phyloP scores from a whole-genome alignment of 2,113 vertebrate species.

The Carassius carassius region DNA sequence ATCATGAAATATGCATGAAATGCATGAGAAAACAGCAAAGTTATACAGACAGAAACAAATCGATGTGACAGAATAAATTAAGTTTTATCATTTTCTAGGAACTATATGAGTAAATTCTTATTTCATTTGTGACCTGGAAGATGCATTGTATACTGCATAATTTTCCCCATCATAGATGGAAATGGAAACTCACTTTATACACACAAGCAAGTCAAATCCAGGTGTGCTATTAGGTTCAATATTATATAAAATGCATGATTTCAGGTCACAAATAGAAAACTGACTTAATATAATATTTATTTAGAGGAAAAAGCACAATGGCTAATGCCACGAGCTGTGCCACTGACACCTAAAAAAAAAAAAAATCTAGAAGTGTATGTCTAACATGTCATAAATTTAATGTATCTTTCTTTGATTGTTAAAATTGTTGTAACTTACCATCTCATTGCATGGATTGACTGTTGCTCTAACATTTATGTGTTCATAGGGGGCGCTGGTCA shows the following conservation, averaged over 20 bases:
- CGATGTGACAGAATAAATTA: conserved; percentile 21
- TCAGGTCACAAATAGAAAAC: not conserved
- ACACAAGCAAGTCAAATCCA: conserved; percentile 1
- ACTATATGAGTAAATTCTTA: conserved; percentile 5
- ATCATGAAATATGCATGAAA: conserved; percentile 53
- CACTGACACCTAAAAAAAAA: not conserved
- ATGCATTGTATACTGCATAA: not conserved
- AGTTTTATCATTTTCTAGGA: conserved; percentile 13
- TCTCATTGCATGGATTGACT: conserved; percentile 19
- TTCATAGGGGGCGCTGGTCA: conserved; percentile 91
- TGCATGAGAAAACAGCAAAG: conserved; percentile 33
- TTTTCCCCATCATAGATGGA: not conserved
- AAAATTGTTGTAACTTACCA: not conserved
- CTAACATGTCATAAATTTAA: not conserved
- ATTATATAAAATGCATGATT: not conserved
- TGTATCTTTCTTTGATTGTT: not conserved
- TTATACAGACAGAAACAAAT: not conserved
- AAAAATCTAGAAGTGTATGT: too few relatives aligned
- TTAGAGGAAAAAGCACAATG: not conserved
- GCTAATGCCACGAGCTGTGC: not conserved
- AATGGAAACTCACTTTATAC: not conserved
- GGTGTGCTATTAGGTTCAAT: not conserved
- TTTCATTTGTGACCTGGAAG: conserved; percentile 4
- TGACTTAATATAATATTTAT: not conserved
- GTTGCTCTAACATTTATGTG: not conserved